These are phyloP conservation scores for Lycorma delicatula DNA, from an alignment of 1,140 invertebrate species.

Conservation along the genomic window DNA sequence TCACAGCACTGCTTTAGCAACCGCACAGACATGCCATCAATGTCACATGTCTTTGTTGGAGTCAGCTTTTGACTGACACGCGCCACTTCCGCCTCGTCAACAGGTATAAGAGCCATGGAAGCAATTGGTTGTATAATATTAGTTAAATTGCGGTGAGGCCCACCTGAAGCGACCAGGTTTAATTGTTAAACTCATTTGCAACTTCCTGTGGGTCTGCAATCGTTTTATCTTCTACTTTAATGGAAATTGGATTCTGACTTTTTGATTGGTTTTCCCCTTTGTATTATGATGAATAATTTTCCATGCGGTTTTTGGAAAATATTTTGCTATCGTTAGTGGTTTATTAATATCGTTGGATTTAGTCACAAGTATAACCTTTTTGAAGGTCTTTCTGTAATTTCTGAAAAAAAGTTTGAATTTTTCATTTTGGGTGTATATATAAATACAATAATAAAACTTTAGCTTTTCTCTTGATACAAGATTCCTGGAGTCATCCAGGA, in stretches of 20 bases:
- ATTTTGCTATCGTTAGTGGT: neutral
- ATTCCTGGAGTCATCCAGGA: neutral
- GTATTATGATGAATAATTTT: too few relatives aligned
- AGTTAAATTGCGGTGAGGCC: too few relatives aligned
- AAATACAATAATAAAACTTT: neutral
- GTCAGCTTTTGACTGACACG: too few relatives aligned
- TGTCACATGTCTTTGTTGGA: too few relatives aligned
- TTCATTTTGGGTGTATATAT: neutral
- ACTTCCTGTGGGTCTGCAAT: neutral
- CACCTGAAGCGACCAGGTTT: too few relatives aligned
- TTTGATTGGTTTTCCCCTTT: neutral
- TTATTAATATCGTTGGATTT: neutral
- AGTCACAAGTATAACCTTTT: neutral
- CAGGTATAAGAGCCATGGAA: too few relatives aligned
- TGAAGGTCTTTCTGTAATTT: neutral
- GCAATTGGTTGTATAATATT: too few relatives aligned
- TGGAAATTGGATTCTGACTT: neutral
- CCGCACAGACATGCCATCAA: too few relatives aligned
- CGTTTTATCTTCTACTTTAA: neutral
- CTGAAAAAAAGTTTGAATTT: neutral
- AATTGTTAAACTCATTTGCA: neutral
- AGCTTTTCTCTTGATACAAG: neutral
- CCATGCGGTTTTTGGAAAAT: conserved; percentile 4
- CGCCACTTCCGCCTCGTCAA: too few relatives aligned
- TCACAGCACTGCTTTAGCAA: too few relatives aligned